phyloP scores from a whole-genome alignment of 2,797 vertebrate species.

The Alfaro cultratus region DNA sequence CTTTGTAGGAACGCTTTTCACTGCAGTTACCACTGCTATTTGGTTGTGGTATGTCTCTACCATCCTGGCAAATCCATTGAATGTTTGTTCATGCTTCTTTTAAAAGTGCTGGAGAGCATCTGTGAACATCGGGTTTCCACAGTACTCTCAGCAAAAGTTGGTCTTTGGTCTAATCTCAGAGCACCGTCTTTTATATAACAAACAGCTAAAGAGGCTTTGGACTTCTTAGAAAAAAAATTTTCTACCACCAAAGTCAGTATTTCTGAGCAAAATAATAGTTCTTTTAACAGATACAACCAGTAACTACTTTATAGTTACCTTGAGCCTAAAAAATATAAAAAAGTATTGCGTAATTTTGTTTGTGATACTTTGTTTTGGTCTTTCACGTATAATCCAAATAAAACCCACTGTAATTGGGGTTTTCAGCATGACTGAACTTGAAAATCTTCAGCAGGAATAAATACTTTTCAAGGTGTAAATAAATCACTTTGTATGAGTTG shows the following conservation, averaged over 20 bases:
- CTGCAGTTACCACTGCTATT: neutral
- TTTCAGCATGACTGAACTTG: neutral
- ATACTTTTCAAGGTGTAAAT: neutral
- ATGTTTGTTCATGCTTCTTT: neutral
- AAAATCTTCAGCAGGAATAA: neutral
- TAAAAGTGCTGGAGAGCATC: neutral
- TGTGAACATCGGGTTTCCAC: neutral
- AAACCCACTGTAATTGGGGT: neutral
- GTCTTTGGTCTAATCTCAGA: neutral
- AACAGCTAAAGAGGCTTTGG: neutral
- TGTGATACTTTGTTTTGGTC: neutral
- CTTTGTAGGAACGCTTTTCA: neutral
- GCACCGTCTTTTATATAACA: neutral
- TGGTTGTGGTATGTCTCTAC: neutral
- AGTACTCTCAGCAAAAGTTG: neutral
- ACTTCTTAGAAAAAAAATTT: neutral
- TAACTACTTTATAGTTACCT: neutral
- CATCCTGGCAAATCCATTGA: neutral
- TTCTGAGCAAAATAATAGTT: neutral
- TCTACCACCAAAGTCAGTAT: neutral
- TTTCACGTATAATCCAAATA: neutral
- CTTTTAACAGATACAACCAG: neutral
- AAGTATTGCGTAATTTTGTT: neutral
- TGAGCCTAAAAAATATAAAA: neutral
- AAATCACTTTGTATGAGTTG: neutral